A percentile compares a stretch with the other conserved stretches of the same genome.
Conservation (phyloP, 2,113 vertebrate genomes). For the Greenwoodochromis staneri region DNA sequence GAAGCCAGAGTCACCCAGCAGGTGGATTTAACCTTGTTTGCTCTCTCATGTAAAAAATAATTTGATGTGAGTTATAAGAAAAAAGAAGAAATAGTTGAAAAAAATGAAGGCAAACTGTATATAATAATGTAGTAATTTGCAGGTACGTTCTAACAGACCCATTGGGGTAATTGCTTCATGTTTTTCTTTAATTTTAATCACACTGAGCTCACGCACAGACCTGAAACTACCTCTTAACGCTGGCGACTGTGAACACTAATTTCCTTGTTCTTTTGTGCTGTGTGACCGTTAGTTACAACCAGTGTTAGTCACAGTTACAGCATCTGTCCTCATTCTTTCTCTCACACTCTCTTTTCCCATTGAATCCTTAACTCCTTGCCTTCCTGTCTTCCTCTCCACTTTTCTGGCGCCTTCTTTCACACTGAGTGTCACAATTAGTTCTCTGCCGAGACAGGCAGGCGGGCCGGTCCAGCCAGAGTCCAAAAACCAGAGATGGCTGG, state of each 20-base stretch:
- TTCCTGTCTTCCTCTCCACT: neutral
- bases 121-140: neutral
- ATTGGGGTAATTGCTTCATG: neutral
- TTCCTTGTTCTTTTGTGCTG: conserved; percentile 20
- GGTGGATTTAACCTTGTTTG: neutral
- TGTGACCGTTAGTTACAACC: conserved; percentile 4
- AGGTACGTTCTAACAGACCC: neutral
- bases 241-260: conserved; percentile 29
- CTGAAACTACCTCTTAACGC: conserved; percentile 6
- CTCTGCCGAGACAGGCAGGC: conserved; percentile 35
- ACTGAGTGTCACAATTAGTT: conserved; percentile 13
- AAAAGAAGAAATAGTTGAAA: neutral
- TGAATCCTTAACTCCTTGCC: conserved; percentile 14
- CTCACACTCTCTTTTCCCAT: neutral
- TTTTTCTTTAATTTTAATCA: neutral
- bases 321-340: conserved; percentile 22
- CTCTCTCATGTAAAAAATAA: neutral
- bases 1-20: neutral
- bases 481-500: conserved; percentile 22
- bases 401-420: conserved; percentile 23
- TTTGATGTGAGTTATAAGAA: neutral
- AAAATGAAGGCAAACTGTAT: neutral
- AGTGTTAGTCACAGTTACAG: conserved; percentile 14
- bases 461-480: neutral
- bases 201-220: neutral